Evolutionary conservation across 2,888 invertebrate genomes (phyloP).

Genomic region (Rotaria socialis): DNA sequence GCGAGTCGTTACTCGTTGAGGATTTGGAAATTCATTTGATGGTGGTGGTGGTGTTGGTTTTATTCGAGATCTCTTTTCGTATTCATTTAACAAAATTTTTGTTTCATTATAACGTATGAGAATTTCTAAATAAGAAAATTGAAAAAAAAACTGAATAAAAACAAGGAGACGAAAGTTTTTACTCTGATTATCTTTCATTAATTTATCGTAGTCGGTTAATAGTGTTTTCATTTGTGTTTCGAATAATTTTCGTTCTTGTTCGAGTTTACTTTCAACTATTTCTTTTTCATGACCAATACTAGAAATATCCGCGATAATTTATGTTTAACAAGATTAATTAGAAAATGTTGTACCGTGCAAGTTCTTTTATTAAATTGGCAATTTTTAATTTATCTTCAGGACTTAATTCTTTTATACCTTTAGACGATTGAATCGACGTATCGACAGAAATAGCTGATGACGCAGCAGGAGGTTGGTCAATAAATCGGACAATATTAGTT

Average conservation of each 20-base stretch:
- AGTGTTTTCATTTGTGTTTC: constrained; percentile 32
- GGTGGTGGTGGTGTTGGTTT: too few species aligned
- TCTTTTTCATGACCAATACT: constrained; percentile 33
- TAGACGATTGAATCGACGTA: neutral
- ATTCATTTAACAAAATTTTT: neutral
- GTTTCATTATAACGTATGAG: constrained; percentile 34
- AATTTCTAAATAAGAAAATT: neutral
- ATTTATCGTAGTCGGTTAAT: constrained; percentile 38
- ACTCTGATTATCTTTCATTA: constrained; percentile 43
- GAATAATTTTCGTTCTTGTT: constrained; percentile 35
- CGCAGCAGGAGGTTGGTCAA: neutral
- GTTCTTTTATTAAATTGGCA: constrained; percentile 29
- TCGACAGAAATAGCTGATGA: neutral
- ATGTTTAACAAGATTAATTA: too few species aligned
- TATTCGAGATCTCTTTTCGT: neutral
- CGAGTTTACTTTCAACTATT: neutral
- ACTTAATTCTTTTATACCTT: constrained; percentile 26
- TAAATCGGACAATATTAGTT: constrained; percentile 16
- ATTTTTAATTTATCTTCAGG: constrained; percentile 34
- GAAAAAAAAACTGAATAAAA: neutral
- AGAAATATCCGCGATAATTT: too few species aligned
- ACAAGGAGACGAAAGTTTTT: neutral
- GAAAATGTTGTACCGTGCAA: constrained; percentile 1
- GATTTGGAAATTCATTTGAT: constrained; percentile 3
- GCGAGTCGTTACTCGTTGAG: neutral